Percentiles rank a stretch among this genome's conserved stretches.
These are phyloP conservation scores for Sitta carolinensis DNA, from an alignment of 2,797 vertebrate genomes.

Conservation along the genomic window DNA sequence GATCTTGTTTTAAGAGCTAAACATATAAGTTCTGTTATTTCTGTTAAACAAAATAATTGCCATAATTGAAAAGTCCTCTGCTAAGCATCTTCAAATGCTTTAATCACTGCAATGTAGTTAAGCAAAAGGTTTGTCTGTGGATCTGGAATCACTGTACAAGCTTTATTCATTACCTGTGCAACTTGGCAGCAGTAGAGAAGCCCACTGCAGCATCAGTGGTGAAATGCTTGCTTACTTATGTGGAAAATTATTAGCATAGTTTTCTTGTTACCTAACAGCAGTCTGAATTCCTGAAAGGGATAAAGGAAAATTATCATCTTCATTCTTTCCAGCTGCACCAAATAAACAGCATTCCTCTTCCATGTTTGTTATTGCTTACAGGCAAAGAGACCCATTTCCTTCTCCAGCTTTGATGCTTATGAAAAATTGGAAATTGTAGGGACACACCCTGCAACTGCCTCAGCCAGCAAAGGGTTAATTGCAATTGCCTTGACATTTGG, in stretches of 20 bases:
- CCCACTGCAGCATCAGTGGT: neutral
- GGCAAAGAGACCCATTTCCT: slow-evolving; percentile 17
- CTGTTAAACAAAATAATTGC: neutral
- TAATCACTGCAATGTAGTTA: neutral
- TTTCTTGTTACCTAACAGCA: slow-evolving; percentile 67
- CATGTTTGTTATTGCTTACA: slow-evolving; percentile 60
- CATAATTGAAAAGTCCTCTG: neutral
- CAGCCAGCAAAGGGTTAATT: slow-evolving; percentile 13
- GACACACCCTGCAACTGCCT: neutral
- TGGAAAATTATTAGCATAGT: slow-evolving; percentile 66
- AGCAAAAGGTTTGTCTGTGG: neutral
- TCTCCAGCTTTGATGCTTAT: slow-evolving; percentile 30
- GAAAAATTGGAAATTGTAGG: neutral
- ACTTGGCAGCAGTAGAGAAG: slow-evolving; percentile 2
- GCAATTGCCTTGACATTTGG: neutral
- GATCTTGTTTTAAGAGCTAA: neutral
- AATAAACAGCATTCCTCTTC: slow-evolving; percentile 70
- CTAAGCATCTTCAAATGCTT: neutral
- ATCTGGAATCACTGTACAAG: neutral
- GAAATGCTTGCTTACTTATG: slow-evolving; percentile 49
- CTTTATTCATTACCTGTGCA: slow-evolving; percentile 29
- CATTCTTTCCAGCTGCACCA: slow-evolving; percentile 65
- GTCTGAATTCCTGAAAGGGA: slow-evolving; percentile 61
- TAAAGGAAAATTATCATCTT: slow-evolving; percentile 59
- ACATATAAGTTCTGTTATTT: neutral